Evolutionary conservation across 2,113 vertebrate species (phyloP).

Genomic region (Tiliqua scincoides): DNA sequence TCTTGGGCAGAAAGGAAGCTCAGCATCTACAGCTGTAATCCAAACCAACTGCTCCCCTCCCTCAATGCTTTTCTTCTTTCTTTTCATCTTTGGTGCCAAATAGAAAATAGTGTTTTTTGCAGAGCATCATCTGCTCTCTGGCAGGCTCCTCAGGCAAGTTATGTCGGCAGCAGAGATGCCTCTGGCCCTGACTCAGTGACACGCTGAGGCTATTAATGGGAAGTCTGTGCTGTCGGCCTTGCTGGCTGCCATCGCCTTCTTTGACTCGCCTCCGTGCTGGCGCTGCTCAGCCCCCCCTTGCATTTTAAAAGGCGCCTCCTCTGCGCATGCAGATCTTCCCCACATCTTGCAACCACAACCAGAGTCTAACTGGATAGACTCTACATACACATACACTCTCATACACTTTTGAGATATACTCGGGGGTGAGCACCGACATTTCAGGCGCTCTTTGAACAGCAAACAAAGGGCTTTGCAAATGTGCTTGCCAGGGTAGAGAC

Average conservation of each 20-base stretch:
- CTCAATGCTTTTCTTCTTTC: neutral
- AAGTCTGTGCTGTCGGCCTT: neutral
- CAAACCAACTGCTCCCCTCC: neutral
- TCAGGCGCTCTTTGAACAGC: neutral
- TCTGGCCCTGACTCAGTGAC: constrained; percentile 30
- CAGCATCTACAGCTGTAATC: neutral
- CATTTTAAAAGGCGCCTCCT: constrained; percentile 20
- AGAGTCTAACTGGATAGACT: neutral
- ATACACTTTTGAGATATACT: neutral
- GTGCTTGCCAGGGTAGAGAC: no score
- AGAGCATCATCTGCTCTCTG: constrained; percentile 33
- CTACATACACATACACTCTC: no score
- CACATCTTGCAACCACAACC: constrained; percentile 4
- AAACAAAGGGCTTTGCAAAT: neutral
- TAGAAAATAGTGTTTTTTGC: neutral
- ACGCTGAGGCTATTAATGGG: constrained; percentile 42
- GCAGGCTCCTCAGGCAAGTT: constrained; percentile 36
- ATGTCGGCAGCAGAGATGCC: constrained; percentile 31
- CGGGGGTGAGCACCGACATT: neutral
- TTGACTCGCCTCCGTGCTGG: constrained; percentile 7
- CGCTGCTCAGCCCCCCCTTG: constrained; percentile 1
- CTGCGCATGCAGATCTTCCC: constrained; percentile 20
- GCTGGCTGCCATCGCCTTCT: constrained; percentile 30
- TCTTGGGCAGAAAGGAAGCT: neutral
- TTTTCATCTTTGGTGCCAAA: neutral